These are phyloP conservation scores for Lithosia quadra DNA, from an alignment of 2,888 invertebrate genomes.

Conservation along the genomic window DNA sequence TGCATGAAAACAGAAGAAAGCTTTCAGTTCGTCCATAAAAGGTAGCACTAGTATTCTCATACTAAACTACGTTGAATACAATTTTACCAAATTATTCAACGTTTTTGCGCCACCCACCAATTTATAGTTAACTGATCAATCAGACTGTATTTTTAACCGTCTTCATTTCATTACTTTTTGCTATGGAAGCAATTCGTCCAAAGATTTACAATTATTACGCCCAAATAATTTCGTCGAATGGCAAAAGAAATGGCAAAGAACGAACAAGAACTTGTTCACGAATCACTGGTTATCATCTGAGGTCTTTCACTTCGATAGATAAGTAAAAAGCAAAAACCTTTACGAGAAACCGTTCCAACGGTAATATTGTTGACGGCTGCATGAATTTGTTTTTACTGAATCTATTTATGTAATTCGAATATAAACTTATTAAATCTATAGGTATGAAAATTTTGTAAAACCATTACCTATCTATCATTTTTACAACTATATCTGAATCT, in stretches of 20 bases:
- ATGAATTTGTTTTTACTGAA: constrained; percentile 35
- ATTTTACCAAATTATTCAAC: constrained; percentile 14
- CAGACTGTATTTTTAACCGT: constrained; percentile 30
- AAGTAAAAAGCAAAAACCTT: constrained; percentile 50
- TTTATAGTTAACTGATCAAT: constrained; percentile 23
- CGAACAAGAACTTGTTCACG: constrained; percentile 51
- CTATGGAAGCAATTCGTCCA: constrained; percentile 52
- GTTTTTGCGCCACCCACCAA: constrained; percentile 15
- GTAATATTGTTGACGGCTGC: constrained; percentile 48
- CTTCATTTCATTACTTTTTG: constrained; percentile 34
- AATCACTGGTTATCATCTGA: constrained; percentile 47
- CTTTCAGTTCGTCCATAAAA: constrained; percentile 44
- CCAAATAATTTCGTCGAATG: constrained; percentile 57
- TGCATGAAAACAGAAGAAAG: constrained; percentile 52
- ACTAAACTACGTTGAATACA: constrained; percentile 28
- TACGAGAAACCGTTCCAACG: constrained; percentile 43
- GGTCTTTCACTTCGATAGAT: constrained; percentile 46
- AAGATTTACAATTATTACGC: constrained; percentile 61
- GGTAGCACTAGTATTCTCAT: constrained; percentile 13
- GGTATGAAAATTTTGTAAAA: not conserved
- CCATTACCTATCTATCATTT: not conserved
- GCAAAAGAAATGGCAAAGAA: constrained; percentile 56
- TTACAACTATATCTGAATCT: too few species aligned
- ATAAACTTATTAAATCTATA: not conserved
- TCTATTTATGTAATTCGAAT: constrained; percentile 3